Base-by-base conservation (phyloP, 2,797 vertebrate species). In the Arnoldichthys spilopterus region DNA sequence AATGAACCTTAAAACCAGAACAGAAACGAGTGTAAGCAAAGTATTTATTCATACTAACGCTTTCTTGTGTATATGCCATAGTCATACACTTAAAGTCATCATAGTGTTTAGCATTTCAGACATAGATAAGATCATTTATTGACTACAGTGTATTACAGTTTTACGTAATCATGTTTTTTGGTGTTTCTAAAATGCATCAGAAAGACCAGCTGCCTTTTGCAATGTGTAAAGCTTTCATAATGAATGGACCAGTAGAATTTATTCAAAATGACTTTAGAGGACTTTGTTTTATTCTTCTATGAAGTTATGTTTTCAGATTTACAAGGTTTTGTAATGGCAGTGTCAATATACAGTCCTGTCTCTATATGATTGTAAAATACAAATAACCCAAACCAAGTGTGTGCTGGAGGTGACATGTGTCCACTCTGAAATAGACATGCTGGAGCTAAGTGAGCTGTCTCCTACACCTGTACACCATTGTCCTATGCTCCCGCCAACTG, bases 351-450 rank as follows among this genome's bases (percentile, higher is more conserved):
- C 67, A 30, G 24, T 43, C 56, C 15, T 40, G 8, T 67, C 68
- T 24, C 26, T 22, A 6, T 40, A 22, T 53, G 28, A 64, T 45
- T 30, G 34, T 73, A 20, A 77, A 68, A 56, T 15, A 8, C n/a
- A 63, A 32, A 63, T 67, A 72, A 66, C 56, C 20, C 66, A 83
- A 75, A 82, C 90, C 80, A 90, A 90, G 89, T 85, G 85, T 81
- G 83, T 85, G 83, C 87, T 93, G 92, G 74, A 28, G 1, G 70
- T 93, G 91, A 91, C 92, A 92, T 87, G 86, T 89, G 87, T 89
- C 89, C 84, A 77, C 61, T 91, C 49, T 86, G 91, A 86, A 86
- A 34, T 20, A 66, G 30, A 47, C 68, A 16, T 54, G 56, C 77
- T 59, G 70, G 64, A 66, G 43, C 49, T 71, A 22, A 67, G 26